A percentile compares a stretch with the other conserved stretches of the same genome.
Conservation (phyloP, 1,140 invertebrate species). For the Ostrea denselamellosa region DNA sequence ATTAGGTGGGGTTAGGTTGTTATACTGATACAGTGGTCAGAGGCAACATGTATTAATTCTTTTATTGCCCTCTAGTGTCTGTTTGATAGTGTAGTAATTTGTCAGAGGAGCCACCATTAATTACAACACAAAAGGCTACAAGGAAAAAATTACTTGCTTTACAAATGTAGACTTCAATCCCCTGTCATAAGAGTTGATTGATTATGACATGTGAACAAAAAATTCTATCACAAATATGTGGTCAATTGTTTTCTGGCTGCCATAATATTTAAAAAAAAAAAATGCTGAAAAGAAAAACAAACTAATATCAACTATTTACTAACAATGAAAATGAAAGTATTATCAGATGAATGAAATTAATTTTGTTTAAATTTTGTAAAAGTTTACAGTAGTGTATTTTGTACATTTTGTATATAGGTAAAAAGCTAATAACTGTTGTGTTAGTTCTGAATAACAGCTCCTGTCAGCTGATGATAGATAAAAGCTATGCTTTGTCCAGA, state of each 20-base stretch:
- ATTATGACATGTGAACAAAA: slow-evolving; percentile 32
- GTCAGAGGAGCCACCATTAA: slow-evolving; percentile 15
- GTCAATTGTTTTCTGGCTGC: background rate
- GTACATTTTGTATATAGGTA: background rate
- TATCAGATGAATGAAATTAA: background rate
- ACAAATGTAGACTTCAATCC: slow-evolving; percentile 29
- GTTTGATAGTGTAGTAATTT: background rate
- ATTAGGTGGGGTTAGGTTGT: slow-evolving; percentile 34
- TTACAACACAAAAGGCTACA: slow-evolving; percentile 37
- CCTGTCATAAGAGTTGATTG: slow-evolving; percentile 1
- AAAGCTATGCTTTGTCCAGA: slow-evolving; percentile 23
- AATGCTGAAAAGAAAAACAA: background rate
- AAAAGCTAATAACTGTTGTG: slow-evolving; percentile 9
- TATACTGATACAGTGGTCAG: slow-evolving; percentile 28
- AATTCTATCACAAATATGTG: slow-evolving; percentile 17
- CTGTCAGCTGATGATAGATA: slow-evolving; percentile 20
- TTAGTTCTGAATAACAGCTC: slow-evolving; percentile 9
- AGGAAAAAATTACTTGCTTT: slow-evolving; percentile 30
- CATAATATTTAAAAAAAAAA: too few relatives aligned
- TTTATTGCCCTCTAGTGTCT: background rate
- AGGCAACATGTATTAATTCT: background rate
- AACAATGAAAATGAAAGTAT: background rate
- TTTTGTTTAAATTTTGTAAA: background rate
- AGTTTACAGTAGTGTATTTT: background rate
- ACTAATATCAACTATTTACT: background rate